Evolutionary conservation across 2,113 vertebrate genomes (phyloP), one percentile per base, ranked within the genome.

Genomic region (Tringa solitaria): DNA sequence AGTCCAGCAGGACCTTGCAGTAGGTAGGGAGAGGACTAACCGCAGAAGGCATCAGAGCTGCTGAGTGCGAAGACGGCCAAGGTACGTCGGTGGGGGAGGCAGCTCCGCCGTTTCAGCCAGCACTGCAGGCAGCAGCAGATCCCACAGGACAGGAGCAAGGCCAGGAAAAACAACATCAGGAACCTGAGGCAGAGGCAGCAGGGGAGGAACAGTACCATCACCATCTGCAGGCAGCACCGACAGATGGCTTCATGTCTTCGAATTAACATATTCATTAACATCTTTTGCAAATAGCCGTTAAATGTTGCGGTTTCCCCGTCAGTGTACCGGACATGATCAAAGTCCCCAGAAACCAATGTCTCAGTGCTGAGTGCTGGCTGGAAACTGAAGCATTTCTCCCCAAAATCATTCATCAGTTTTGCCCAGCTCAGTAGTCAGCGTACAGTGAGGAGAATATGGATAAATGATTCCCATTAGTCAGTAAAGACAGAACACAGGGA

Each of bases 1-100:
- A 74, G 75, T 33, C 41, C 3, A 2, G 2, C 1, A 4, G 57
- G 24, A 57, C 41, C 70, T 51, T 45, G 39, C 30, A 41, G 69
- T 14, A 64, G 37, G 16, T 18, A 61, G 22, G 57, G 74, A 46
- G 28, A 91, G 21, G 63, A 90, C 97, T 97, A 79, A 98, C 98
- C 98, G 7, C 79, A 91, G 69, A 97, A 70, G 18, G 84, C 64
- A 60, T 97, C 96, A 0, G 96, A 89, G 35, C 95, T 93, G 74
- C 95, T 97, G 87, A 98, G 81, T 1, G 98, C 96, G 20, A 98
- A 98, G 92, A 98, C 92, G 2, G 98, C 97, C 89, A 98, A 2
- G 3, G 96, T 96, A 21, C 33, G 82, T 13, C 6, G 96, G 27
- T 32, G 76, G 4, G 56, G 35, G 9, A 45, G 61, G 33, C 24